A percentile compares a stretch with the other conserved stretches of the same genome.
phyloP scores from a whole-genome alignment of 35 echinoderm and acorn worm species.

The Apostichopus parvimensis region DNA sequence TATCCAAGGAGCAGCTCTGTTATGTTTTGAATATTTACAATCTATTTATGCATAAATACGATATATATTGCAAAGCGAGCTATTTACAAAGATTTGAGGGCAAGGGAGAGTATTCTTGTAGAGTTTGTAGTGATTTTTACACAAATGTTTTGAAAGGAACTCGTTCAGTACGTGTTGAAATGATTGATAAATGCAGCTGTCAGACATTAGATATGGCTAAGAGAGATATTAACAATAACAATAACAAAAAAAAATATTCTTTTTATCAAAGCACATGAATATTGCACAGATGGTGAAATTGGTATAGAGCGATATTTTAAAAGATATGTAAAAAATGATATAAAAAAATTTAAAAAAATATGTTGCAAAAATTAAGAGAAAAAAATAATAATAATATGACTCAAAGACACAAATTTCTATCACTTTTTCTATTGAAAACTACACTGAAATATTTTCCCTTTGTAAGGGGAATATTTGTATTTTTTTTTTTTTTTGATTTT shows the following conservation, averaged over 20 bases:
- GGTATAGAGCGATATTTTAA: neutral
- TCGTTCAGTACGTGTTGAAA: neutral
- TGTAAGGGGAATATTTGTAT: neutral
- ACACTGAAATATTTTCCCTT: constrained; percentile 31
- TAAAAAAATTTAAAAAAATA: constrained; percentile 6
- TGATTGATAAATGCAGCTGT: neutral
- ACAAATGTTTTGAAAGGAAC: no score
- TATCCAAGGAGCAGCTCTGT: no score
- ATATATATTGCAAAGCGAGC: no score
- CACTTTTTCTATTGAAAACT: constrained; percentile 28
- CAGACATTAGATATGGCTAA: neutral
- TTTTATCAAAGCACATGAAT: neutral
- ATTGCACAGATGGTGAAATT: neutral
- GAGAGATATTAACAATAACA: neutral
- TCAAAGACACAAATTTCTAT: constrained; percentile 16
- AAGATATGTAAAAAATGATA: neutral
- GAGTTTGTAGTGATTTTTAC: no score
- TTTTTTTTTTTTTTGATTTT: neutral
- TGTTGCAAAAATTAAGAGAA: neutral
- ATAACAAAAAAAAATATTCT: neutral
- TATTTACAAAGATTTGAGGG: no score
- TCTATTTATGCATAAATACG: no score
- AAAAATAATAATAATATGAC: neutral
- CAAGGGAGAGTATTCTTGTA: no score
- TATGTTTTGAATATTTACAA: no score